These are phyloP conservation scores for Parascotia fuliginaria DNA, from an alignment of 2,888 invertebrate genomes.

Conservation along the genomic window DNA sequence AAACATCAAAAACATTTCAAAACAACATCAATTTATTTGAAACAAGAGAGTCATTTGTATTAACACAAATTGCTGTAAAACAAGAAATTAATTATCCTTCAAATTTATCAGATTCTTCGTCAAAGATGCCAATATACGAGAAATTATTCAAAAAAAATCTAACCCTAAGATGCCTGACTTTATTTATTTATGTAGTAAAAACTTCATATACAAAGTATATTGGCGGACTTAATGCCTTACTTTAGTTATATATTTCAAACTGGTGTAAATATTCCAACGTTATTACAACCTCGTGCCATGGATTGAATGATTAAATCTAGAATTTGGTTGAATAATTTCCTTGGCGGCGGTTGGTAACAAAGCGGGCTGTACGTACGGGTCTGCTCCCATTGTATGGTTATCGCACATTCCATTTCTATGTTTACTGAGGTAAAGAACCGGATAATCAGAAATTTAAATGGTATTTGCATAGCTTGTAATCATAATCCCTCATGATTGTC, in stretches of 20 bases:
- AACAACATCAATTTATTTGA: too few species aligned
- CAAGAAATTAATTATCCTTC: too few species aligned
- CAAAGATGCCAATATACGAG: too few species aligned
- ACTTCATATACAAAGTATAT: too few species aligned
- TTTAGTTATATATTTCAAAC: slow-evolving; percentile 5
- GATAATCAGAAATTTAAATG: slow-evolving; percentile 7
- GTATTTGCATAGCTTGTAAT: slow-evolving; percentile 2
- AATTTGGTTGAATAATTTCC: slow-evolving; percentile 28
- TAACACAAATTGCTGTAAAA: too few species aligned
- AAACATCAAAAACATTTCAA: background rate
- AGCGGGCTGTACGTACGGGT: slow-evolving; percentile 25
- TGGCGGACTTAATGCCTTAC: too few species aligned
- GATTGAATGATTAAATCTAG: slow-evolving; percentile 10
- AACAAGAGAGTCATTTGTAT: too few species aligned
- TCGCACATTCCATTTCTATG: slow-evolving; percentile 31
- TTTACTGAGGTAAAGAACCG: slow-evolving; percentile 37
- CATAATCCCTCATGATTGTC: too few species aligned
- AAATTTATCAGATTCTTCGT: too few species aligned
- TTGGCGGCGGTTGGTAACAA: slow-evolving; percentile 18
- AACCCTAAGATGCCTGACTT: background rate
- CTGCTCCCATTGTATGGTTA: slow-evolving; percentile 27
- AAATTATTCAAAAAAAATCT: too few species aligned
- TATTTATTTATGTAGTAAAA: too few species aligned
- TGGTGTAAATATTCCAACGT: slow-evolving; percentile 9
- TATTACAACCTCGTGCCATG: slow-evolving; percentile 7